Conservation (phyloP, 2,888 invertebrate genomes). For the Torymus auratus region DNA sequence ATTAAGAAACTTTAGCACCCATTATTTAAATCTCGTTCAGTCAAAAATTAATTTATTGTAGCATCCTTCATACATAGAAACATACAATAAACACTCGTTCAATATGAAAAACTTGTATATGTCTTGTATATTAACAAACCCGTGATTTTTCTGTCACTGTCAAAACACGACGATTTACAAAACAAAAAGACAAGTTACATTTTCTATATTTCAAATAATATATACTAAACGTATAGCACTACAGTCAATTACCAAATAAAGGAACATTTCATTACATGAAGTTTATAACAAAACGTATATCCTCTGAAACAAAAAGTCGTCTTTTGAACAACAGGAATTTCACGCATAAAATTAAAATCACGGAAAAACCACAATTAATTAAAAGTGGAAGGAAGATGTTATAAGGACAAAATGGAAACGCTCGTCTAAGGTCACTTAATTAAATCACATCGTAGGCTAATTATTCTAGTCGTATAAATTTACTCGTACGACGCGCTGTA, state of each 20-base stretch:
- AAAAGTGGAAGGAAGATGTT: background rate
- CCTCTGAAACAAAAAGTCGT: background rate
- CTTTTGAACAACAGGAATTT: constrained; percentile 7
- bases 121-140: constrained; percentile 23
- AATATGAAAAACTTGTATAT: constrained; percentile 19
- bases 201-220: too few species aligned
- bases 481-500: constrained; percentile 42
- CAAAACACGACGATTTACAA: too few species aligned
- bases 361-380: background rate
- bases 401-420: background rate
- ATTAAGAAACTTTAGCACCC: background rate
- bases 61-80: background rate
- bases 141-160: background rate
- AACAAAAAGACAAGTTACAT: too few species aligned
- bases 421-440: constrained; percentile 26
- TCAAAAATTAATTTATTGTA: constrained; percentile 2
- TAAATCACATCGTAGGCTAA: constrained; percentile 33
- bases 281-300: background rate
- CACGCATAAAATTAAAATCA: background rate
- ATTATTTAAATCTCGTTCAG: constrained; percentile 20
- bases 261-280: too few species aligned
- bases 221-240: background rate
- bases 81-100: constrained; percentile 21
- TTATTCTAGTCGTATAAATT: constrained; percentile 47
- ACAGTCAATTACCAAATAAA: background rate